A percentile compares a stretch with the other conserved stretches of the same genome.
phyloP scores from a whole-genome alignment of 2,113 vertebrate genomes.

The Bos javanicus region DNA sequence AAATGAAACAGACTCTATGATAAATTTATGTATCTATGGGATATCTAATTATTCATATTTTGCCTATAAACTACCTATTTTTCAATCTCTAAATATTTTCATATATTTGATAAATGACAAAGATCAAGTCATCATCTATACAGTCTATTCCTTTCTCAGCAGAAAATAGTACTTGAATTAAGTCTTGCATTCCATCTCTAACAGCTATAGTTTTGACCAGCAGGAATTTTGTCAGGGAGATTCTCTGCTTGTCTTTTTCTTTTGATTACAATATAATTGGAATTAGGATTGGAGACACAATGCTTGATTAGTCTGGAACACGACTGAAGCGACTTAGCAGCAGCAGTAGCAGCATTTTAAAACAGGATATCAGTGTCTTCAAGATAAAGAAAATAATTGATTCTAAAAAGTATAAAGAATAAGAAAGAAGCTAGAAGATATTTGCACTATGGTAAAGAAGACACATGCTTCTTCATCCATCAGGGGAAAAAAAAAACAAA shows the following conservation, averaged over 20 bases:
- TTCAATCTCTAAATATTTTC: not conserved
- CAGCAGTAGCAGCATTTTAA: not conserved
- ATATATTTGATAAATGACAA: constrained; percentile 48
- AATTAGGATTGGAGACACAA: not conserved
- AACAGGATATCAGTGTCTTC: not conserved
- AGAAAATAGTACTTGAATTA: not conserved
- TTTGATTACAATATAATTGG: constrained; percentile 22
- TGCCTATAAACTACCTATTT: not conserved
- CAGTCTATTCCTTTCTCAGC: not conserved
- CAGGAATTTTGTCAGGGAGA: not conserved
- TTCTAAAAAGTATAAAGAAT: not conserved
- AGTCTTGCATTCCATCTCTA: not conserved
- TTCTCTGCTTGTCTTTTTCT: not conserved
- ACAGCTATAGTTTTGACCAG: not conserved
- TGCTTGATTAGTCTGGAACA: not conserved
- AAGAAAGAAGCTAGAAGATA: not conserved
- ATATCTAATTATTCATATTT: constrained; percentile 19
- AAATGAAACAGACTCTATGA: not conserved
- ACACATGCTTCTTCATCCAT: not conserved
- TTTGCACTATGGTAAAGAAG: not conserved
- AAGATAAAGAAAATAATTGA: constrained; percentile 21
- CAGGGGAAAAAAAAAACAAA: accelerated
- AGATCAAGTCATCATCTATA: not conserved
- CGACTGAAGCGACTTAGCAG: too few relatives aligned
- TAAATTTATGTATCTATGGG: not conserved